Conservation (phyloP, 2,113 vertebrate species). For the Phodopus roborovskii region DNA sequence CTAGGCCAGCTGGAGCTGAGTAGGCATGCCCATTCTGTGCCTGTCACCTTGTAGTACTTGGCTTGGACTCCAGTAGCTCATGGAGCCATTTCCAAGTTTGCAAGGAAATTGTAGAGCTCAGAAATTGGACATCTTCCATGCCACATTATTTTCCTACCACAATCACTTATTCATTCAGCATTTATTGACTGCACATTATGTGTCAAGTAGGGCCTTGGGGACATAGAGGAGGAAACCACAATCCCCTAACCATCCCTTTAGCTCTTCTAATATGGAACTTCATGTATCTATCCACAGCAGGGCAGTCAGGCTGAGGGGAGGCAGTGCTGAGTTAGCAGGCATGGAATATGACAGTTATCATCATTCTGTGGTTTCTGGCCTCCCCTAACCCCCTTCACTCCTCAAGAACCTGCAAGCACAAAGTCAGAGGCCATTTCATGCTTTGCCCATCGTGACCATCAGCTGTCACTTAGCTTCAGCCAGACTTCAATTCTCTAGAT, state of each 20-base stretch:
- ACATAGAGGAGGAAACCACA: conserved; percentile 39
- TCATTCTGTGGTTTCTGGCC: background rate
- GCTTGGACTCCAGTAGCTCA: background rate
- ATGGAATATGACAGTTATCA: background rate
- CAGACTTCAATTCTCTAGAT: background rate
- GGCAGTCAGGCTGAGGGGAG: background rate
- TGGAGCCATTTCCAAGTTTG: background rate
- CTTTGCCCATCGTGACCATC: background rate
- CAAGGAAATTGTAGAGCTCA: background rate
- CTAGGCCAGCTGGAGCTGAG: background rate
- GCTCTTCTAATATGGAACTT: background rate
- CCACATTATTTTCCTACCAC: background rate
- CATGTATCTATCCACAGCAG: background rate
- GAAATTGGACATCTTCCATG: background rate
- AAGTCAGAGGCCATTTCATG: conserved; percentile 4
- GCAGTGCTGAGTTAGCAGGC: background rate
- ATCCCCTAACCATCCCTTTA: background rate
- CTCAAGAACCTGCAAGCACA: background rate
- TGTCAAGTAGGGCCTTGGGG: conserved; percentile 47
- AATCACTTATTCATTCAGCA: conserved; percentile 39
- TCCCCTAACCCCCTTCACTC: background rate
- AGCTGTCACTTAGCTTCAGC: background rate
- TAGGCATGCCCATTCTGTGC: background rate
- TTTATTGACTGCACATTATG: conserved; percentile 1
- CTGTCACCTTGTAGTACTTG: background rate